Base-by-base conservation (phyloP, 2,888 invertebrate genomes). In the Lordiphosa andalusiaca region DNA sequence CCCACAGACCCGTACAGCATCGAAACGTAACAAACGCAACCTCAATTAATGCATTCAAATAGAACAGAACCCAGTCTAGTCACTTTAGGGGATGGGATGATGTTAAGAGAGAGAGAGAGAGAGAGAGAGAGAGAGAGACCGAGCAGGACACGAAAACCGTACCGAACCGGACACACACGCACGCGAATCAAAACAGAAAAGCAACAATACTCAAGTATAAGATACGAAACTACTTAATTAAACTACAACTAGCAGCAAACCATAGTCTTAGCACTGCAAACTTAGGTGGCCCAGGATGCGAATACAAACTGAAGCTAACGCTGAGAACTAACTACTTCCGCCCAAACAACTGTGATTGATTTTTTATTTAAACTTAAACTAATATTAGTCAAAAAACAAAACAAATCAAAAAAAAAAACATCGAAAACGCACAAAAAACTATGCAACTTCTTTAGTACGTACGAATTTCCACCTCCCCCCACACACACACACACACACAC, bases 341-440 rank as follows among this genome's bases (percentile, higher is more conserved):
- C 87, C 87, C 87, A 87, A 77, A 88, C 85, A 87, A 87, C 87
- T 87, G 87, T 87, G 87, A 87, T 87, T 87, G 86, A 88, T 83
- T 85, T 80, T 72, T 66, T 55, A 56, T 53, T 58, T 47, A 53
- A 65, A 42, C 48, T 63, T 65, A 66, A 66, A 73, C 58, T 51
- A 65, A 72, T 60, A 56, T 66, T 71, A 69, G 64, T 67, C 56
- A 36, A 40, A 42, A n/a, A n/a, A n/a, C n/a, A n/a, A n/a, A n/a
- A n/a, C n/a, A n/a, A n/a, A n/a, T n/a, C 41, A 55, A 68, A 41
- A 57, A 52, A 51, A 48, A 65, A 56, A 64, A 37, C 65, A 51
- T 37, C 37, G 49, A 58, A 62, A 69, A 66, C 61, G 58, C 66
- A 57, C 42, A 48, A 60, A 67, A 63, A 74, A 73, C 84, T 82